These are phyloP conservation scores for Zaprionus ornatus DNA, from an alignment of 1,140 invertebrate genomes.

Conservation along the genomic window DNA sequence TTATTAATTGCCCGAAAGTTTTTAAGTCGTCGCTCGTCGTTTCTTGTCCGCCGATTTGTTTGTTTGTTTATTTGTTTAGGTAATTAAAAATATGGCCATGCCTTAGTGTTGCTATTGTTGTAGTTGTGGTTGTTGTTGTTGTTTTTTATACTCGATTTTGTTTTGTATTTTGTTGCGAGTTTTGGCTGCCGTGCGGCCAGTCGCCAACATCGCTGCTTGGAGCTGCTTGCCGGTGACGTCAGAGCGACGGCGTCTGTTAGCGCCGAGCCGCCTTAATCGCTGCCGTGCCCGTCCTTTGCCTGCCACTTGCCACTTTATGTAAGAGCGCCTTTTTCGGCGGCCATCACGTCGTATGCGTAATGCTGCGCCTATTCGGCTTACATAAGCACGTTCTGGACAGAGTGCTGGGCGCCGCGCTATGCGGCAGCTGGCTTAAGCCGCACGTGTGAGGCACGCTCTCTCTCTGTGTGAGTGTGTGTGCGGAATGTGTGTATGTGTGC, in stretches of 20 bases:
- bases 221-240: neutral
- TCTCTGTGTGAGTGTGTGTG: slow-evolving; percentile 16
- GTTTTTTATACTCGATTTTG: neutral
- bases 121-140: slow-evolving; percentile 16
- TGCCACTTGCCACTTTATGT: slow-evolving; percentile 14
- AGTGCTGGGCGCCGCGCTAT: neutral
- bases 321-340: slow-evolving; percentile 29
- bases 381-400: slow-evolving; percentile 38
- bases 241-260: neutral
- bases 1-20: slow-evolving; percentile 70
- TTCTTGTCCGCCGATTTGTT: slow-evolving; percentile 44
- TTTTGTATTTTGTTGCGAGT: slow-evolving; percentile 9
- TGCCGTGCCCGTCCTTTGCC: neutral
- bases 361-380: slow-evolving; percentile 36
- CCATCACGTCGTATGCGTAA: slow-evolving; percentile 50
- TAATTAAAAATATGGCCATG: slow-evolving; percentile 73
- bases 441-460: slow-evolving; percentile 6
- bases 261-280: neutral
- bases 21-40: slow-evolving; percentile 46
- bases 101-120: slow-evolving; percentile 20
- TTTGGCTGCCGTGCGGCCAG: neutral
- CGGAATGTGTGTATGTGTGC: slow-evolving; percentile 19
- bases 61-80: slow-evolving; percentile 76
- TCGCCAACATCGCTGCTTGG: neutral
- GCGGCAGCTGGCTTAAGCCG: neutral